Evolutionary conservation across 2,888 invertebrate genomes (phyloP), one percentile per base, ranked within the genome.

Genomic region (Melanargia galathea): DNA sequence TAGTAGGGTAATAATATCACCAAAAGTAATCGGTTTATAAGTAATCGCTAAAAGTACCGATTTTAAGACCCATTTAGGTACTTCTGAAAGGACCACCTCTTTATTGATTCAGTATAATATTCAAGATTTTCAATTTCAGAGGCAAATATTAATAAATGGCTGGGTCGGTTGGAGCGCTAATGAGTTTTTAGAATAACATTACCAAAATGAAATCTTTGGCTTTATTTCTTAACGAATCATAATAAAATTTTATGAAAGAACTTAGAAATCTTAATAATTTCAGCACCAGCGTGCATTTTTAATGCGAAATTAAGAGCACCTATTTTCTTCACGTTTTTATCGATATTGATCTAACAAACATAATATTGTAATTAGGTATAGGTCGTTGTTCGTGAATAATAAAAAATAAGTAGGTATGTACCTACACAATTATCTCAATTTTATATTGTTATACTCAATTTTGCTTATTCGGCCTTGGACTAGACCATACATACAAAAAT

Each of bases 111-210:
- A 76, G 81, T 45, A 45, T 20, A 80, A 84, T 84, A 86, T 87
- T 87, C 84, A 79, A 83, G 82, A 86, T 84, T 89, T 87, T 84
- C 83, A 85, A 87, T 89, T 86, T 86, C 78, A 82, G 80, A 79
- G 78, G 78, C 77, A 77, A 81, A 84, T 84, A 86, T 88, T 87
- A 72, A 89, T 87, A 83, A 49, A 38, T 59, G 18, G 38, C 16
- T 59, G 80, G 82, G 83, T 80, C 77, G 84, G 84, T 84, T 86
- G 83, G 80, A 81, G 80, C 79, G 83, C 83, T 90, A 90, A 90
- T 90, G 86, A 90, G 85, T 87, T 88, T 87, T 81, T 82, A 79
- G 81, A 80, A 82, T 83, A 86, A 82, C 85, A 84, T 86, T 88
- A 82, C 77, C 71, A 81, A 76, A 79, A 84, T 78, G 79, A 80